Percentiles rank a stretch among this genome's conserved stretches.
Conservation (phyloP, 2,888 invertebrate genomes). For the Drosophila cognata region DNA sequence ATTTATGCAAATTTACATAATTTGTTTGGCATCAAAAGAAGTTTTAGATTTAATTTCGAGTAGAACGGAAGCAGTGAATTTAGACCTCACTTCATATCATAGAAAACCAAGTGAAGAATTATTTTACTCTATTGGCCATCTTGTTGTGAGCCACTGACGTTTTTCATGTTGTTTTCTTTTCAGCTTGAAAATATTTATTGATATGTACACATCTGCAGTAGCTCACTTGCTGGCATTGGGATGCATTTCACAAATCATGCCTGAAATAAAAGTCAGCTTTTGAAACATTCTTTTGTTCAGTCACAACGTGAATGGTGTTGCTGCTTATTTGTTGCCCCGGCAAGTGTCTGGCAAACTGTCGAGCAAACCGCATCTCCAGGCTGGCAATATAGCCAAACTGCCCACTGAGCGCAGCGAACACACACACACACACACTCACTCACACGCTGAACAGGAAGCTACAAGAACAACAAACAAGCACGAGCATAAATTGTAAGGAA, state of each 20-base stretch:
- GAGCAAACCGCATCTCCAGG: slow-evolving; percentile 9
- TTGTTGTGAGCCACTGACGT: background rate
- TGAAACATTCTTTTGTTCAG: background rate
- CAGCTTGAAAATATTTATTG: background rate
- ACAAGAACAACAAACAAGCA: slow-evolving; percentile 34
- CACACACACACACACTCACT: slow-evolving; percentile 3
- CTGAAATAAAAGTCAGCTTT: slow-evolving; percentile 2
- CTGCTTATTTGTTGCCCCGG: slow-evolving; percentile 28
- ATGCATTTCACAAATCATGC: background rate
- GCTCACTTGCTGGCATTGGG: background rate
- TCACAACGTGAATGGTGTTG: background rate
- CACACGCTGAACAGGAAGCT: slow-evolving; percentile 19
- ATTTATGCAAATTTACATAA: background rate
- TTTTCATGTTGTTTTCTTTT: background rate
- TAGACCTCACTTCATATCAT: background rate
- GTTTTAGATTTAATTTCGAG: background rate
- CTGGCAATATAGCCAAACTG: slow-evolving; percentile 44
- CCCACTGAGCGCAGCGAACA: slow-evolving; percentile 22
- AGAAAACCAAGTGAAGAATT: background rate
- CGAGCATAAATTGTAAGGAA: slow-evolving; percentile 50
- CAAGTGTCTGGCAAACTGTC: slow-evolving; percentile 37
- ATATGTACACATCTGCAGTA: background rate
- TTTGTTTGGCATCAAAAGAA: background rate
- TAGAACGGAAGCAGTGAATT: background rate
- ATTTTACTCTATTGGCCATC: background rate